Base-by-base conservation (phyloP, 2,797 vertebrate species). In the Centroberyx gerrardi region DNA sequence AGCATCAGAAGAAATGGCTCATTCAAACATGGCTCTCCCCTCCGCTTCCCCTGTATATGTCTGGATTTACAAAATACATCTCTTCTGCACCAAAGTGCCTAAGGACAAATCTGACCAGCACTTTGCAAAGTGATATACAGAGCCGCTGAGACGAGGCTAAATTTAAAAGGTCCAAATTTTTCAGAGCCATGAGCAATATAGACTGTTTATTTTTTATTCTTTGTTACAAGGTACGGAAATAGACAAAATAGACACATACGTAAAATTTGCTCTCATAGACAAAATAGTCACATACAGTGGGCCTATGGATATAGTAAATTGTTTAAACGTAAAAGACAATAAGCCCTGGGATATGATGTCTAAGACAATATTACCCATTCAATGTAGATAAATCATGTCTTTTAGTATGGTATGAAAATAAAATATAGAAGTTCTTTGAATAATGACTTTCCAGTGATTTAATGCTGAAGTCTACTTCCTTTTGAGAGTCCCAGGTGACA, bases 371-470 rank as follows among this genome's bases (percentile, higher is more conserved):
- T 86, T 90, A 83, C 78, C 81, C 72, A 81, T 81, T 90, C 80
- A 70, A 59, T 77, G 82, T 51, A 74, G 76, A 87, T 92, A 88
- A 87, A 90, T 92, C 87, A 91, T 82, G 58, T 40, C 46, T 85
- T 90, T 92, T 87, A 89, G 68, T 82, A 28, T 74, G 80, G 84
- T 69, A 74, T 79, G 74, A 88, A 94, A 91, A 92, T 78, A 90
- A 84, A 90, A 86, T 72, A 86, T 40, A 77, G 67, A 88, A 83
- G 76, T 85, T 89, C 89, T 92, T 91, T 94, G 92, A 94, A 94
- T 91, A 92, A 93, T 91, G 90, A 90, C 90, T 91, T 89, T 89
- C 88, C 87, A 90, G 81, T 90, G 91, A 92, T 94, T 94, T 90
- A 91, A 88, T 92, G 87, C 80, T 73, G 54, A 80, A 87, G 79